These are phyloP conservation scores for Molorchus minor DNA, from an alignment of 2,888 invertebrate genomes.

Conservation along the genomic window DNA sequence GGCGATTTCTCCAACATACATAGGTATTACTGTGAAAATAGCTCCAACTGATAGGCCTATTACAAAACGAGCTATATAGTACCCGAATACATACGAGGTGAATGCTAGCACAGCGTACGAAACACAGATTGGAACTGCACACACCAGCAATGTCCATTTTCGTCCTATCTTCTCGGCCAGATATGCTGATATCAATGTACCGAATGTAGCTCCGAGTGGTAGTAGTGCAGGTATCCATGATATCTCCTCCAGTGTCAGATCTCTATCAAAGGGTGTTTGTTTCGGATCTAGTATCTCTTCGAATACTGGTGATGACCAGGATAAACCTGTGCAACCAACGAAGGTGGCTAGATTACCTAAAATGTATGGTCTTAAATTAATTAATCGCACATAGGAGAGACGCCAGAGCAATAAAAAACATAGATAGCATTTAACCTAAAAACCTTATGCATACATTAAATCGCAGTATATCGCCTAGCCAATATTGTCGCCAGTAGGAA, in stretches of 20 bases:
- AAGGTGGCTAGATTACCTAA: conserved; percentile 27
- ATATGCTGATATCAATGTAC: conserved; percentile 74
- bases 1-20: conserved; percentile 88
- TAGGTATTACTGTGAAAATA: conserved; percentile 79
- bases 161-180: conserved; percentile 72
- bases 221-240: conserved; percentile 65
- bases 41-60: conserved; percentile 75
- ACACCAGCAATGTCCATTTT: conserved; percentile 70
- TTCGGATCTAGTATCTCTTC: conserved; percentile 32
- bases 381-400: too few species aligned
- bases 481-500: too few species aligned
- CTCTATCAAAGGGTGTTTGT: conserved; percentile 54
- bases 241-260: conserved; percentile 54
- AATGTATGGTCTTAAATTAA: background rate
- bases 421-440: too few species aligned
- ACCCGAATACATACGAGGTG: conserved; percentile 63
- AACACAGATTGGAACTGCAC: conserved; percentile 71
- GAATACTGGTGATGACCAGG: conserved; percentile 59
- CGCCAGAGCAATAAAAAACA: too few species aligned
- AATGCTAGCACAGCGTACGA: conserved; percentile 76
- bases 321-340: conserved; percentile 45
- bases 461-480: too few species aligned
- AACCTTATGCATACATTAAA: too few species aligned
- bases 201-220: conserved; percentile 60
- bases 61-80: conserved; percentile 68